Evolutionary conservation across 2,888 invertebrate genomes (phyloP), one percentile per base, ranked within the genome.

Genomic region (Ochropacha duplaris): DNA sequence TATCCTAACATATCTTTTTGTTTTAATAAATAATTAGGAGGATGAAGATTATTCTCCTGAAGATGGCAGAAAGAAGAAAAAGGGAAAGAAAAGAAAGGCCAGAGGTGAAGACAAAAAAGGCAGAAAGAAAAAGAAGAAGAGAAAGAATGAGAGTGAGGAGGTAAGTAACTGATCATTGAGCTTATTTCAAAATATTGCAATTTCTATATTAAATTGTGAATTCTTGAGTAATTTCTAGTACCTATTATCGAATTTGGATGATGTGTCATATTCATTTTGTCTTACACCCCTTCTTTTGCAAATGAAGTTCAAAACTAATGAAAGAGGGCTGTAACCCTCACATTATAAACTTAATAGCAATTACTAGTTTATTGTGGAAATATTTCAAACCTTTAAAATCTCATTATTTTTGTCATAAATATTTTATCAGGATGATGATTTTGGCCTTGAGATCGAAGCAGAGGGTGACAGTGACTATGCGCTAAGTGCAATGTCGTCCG

Each of bases 71-170:
- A 97, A 97, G 87, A 97, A 97, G 90, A 98, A 98, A 82, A 98
- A 98, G 78, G 98, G 98, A 24, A 98, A 98, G 87, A 99, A 99
- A 84, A 94, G 98, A 79, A 98, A 98, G 93, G 97, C 96, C 56
- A 94, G 96, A 74, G 96, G 97, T 74, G 98, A 98, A 84, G 96
- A 97, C 59, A 97, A 98, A 86, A 98, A 97, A 81, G 98, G 97
- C 69, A 97, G 97, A 85, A 97, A 98, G 90, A 97, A 98, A 91
- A 98, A 98, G 95, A 98, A 98, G 93, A 97, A 97, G 94, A 96
- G 97, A 86, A 98, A 97, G 94, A 97, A 97, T 89, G 98, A 98
- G 70, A 98, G 97, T 87, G 97, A 96, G 77, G 97, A 97, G 93
- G 93, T 91, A 63, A 81, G 86, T 82, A 55, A 44, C 54, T 36